Base-by-base conservation (phyloP, 1,140 invertebrate genomes). In the Zaprionus camerounensis region DNA sequence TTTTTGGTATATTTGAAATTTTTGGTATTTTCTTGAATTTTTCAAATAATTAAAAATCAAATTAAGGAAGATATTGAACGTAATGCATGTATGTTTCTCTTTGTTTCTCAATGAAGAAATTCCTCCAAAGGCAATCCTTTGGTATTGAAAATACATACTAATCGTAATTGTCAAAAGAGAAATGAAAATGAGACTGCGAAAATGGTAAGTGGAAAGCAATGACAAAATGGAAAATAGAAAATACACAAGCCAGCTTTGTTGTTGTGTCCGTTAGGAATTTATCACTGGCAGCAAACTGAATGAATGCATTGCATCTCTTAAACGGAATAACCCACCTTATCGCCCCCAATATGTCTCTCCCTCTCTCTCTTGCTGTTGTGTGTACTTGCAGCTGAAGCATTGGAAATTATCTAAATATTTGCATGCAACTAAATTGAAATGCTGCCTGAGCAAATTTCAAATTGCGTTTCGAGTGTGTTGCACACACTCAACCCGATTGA, bases 391-490 rank as follows among this genome's bases (percentile, higher is more conserved):
- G 53, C 74, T 71, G 80, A 70, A 73, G 82, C 81, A 56, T 71
- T 84, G 80, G 58, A 88, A 84, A 87, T 87, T 84, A 87, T 80
- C 82, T 88, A 87, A 87, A 87, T 87, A 87, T 87, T 87, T 87
- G 84, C 84, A 58, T 84, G 68, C 71, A 84, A 81, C 81, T 72
- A 84, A 87, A 87, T 87, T 87, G 84, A 78, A 88, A 87, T 88
- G 80, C 72, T 72, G 71, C 49, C 65, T 41, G 63, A 49, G 41
- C 63, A 15, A 69, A 61, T 46, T 51, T 75, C 38, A 61, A 56
- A 44, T 70, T 49, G 62, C 69, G 56, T 55, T 65, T 76, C 58
- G 5, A 51, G 62, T 55, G 46, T 13, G 46, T 59, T 62, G 57
- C 51, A 20, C 41, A 56, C 51, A 26, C 26, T 4, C 26, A 6